phyloP scores from a whole-genome alignment of 2,797 vertebrate genomes.

The Lacerta bilineata region DNA sequence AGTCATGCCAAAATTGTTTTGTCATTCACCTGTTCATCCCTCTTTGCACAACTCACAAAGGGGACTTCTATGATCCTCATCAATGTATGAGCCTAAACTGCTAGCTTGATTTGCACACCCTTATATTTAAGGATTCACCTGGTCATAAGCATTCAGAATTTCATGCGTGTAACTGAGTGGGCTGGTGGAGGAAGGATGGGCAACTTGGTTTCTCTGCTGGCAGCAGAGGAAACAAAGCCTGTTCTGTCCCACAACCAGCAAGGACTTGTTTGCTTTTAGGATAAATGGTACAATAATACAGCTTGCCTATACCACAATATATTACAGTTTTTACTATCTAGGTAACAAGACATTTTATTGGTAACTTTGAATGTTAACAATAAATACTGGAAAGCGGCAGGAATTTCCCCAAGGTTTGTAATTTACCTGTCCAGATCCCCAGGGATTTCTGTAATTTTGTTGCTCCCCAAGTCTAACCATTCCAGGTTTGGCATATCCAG shows the following conservation, averaged over 20 bases:
- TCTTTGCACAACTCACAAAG: background rate
- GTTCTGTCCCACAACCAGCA: too few species aligned
- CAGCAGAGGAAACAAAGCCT: background rate
- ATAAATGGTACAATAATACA: slow-evolving; percentile 4
- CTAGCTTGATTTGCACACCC: background rate
- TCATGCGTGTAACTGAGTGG: background rate
- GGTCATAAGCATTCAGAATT: too few species aligned
- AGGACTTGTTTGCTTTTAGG: background rate
- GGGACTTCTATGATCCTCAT: background rate
- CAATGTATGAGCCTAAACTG: background rate
- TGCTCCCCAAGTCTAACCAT: slow-evolving; percentile 96
- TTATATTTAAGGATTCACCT: background rate
- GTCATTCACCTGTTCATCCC: background rate
- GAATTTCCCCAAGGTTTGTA: background rate
- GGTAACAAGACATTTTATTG: background rate
- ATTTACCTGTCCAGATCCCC: slow-evolving; percentile 89
- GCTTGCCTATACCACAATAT: slow-evolving; percentile 26
- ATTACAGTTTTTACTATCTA: background rate
- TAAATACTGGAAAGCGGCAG: background rate
- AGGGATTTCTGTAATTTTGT: slow-evolving; percentile 87
- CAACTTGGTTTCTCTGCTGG: background rate
- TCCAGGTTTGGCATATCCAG: slow-evolving; percentile 88
- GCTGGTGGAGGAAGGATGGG: background rate
- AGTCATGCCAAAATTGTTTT: background rate
- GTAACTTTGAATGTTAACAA: background rate